These are phyloP conservation scores for Dasyornis broadbenti DNA, from an alignment of 2,113 vertebrate species.

Conservation along the genomic window DNA sequence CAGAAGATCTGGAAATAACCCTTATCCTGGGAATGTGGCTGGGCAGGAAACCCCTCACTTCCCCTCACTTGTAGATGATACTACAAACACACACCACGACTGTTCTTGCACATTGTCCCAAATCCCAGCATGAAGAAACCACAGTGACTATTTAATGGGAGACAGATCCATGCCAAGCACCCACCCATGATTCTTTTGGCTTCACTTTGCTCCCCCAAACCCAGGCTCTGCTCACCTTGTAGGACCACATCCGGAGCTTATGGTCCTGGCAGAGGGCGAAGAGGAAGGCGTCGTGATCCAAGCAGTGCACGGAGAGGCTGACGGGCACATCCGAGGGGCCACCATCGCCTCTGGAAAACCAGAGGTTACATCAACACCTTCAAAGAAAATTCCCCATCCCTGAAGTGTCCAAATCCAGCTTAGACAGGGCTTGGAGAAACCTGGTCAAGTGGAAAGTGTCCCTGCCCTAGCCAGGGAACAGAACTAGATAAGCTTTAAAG, in stretches of 20 bases:
- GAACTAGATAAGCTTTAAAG: not conserved
- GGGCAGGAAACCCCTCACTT: rapidly evolving
- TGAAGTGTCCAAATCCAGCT: not conserved
- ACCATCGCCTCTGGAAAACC: slow-evolving; percentile 78
- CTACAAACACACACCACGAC: rapidly evolving
- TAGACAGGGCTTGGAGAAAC: not conserved
- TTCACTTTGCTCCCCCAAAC: not conserved
- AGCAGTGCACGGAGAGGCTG: slow-evolving; percentile 82
- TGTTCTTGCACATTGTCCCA: rapidly evolving
- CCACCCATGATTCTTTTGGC: rapidly evolving
- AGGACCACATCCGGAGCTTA: slow-evolving; percentile 93
- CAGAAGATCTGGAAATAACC: not conserved
- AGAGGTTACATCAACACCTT: not conserved
- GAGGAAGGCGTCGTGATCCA: slow-evolving; percentile 87
- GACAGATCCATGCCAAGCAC: not conserved
- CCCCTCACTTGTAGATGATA: rapidly evolving
- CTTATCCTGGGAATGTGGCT: not conserved
- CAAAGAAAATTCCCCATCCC: not conserved
- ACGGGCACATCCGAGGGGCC: slow-evolving; percentile 77
- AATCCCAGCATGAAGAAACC: rapidly evolving
- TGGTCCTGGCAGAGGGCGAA: slow-evolving; percentile 93
- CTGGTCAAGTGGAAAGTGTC: not conserved
- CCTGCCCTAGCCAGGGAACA: not conserved
- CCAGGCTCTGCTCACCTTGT: slow-evolving; percentile 72
- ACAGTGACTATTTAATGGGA: rapidly evolving